These are phyloP conservation scores for Falco columbarius DNA, from an alignment of 2,797 vertebrate genomes.

Conservation along the genomic window DNA sequence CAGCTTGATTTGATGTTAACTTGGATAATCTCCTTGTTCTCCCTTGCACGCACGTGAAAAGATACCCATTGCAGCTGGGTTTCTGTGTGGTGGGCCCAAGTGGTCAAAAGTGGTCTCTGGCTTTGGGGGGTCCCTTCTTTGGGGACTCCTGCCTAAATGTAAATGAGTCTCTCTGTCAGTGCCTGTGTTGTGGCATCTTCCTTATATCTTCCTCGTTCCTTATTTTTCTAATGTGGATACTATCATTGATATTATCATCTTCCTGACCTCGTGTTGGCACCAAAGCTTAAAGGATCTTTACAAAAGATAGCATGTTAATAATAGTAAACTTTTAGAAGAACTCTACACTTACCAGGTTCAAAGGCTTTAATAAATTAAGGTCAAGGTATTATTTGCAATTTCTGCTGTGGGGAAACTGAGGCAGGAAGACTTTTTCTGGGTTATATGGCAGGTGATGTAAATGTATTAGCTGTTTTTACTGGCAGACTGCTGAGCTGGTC, in stretches of 20 bases:
- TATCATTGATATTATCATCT: background rate
- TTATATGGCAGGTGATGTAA: background rate
- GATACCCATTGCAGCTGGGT: background rate
- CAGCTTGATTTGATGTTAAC: background rate
- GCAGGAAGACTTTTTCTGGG: background rate
- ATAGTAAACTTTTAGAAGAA: background rate
- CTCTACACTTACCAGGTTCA: background rate
- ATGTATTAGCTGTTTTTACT: background rate
- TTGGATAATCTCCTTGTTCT: background rate
- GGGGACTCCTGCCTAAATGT: background rate
- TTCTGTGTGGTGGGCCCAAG: background rate
- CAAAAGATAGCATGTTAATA: background rate
- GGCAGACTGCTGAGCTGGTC: background rate
- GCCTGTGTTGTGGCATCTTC: background rate
- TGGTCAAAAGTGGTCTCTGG: background rate
- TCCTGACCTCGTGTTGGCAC: background rate
- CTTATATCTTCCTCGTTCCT: background rate
- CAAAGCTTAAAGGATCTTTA: background rate
- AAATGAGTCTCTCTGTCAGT: background rate
- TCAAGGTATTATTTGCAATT: background rate
- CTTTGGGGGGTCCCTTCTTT: background rate
- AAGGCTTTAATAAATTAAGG: background rate
- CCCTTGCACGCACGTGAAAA: background rate
- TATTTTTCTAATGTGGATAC: background rate
- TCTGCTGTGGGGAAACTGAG: conserved; percentile 13